Base-by-base conservation (phyloP, 1,140 invertebrate genomes). In the Magallana gigas region DNA sequence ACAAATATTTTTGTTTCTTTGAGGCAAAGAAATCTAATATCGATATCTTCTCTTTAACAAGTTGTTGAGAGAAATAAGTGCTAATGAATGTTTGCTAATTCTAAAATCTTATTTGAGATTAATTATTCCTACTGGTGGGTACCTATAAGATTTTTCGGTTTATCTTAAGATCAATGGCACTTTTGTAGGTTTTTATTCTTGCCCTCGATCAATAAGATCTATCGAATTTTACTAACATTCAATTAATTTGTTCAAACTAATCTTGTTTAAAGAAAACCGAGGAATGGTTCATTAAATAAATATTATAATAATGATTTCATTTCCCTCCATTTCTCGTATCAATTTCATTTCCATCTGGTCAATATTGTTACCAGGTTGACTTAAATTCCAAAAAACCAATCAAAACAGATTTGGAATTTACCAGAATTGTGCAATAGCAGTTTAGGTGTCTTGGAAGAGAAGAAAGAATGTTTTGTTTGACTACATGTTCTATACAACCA, bases 41-140 rank as follows among this genome's bases (percentile, higher is more conserved):
- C 68, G 68, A 76, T 23, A 18, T 76, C 23, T 76, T 76, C 68
- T 6, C 68, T 36, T 76, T 76, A 36, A 76, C 23, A 36, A 76
- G 23, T 76, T 76, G 68, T 76, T 76, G 68, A 76, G 68, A 76
- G 68, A 76, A 76, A 76, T 76, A 76, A 76, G 68, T 76, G 68
- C 68, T 76, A 76, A 76, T 76, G 68, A 76, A 76, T 76, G 36
- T 76, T 76, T 76, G 68, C 68, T 76, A 18, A 18, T 76, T 76
- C 68, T 29, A 29, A 76, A 76, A 76, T 76, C 68, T 76, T 76
- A 76, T 76, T 76, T 18, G 36, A 76, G 68, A 76, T 76, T 76
- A 76, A 76, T 76, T 76, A 76, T 76, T 76, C 11, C 36, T 29
- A 8, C 14, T 11, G 68, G 14, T 29, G 36, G 68, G 68, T 76